Conservation (phyloP, 1,140 invertebrate species). For the Brachionus calyciflorus region DNA sequence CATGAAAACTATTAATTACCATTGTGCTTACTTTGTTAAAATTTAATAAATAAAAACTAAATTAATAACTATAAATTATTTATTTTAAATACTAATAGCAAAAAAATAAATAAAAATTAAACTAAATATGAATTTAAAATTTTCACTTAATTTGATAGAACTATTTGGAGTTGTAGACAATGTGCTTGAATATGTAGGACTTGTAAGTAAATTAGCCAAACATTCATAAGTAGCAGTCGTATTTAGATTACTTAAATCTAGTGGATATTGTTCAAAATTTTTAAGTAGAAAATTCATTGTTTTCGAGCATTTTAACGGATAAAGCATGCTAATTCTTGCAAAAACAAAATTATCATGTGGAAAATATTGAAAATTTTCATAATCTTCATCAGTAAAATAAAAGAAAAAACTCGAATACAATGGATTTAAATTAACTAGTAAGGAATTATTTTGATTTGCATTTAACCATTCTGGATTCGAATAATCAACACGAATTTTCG, state of each 20-base stretch:
- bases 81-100: too few relatives aligned
- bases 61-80: too few relatives aligned
- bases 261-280: not conserved
- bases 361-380: not conserved
- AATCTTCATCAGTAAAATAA: not conserved
- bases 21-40: too few relatives aligned
- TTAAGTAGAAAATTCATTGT: slow-evolving; percentile 1
- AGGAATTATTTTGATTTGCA: slow-evolving; percentile 1
- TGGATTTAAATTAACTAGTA: slow-evolving; percentile 6
- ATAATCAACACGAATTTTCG: slow-evolving; percentile 6
- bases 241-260: not conserved
- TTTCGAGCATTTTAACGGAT: not conserved
- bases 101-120: too few relatives aligned
- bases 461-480: not conserved
- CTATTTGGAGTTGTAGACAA: too few relatives aligned
- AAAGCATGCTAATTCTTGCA: not conserved
- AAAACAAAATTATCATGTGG: slow-evolving; percentile 8
- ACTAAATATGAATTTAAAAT: too few relatives aligned
- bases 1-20: too few relatives aligned
- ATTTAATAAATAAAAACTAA: too few relatives aligned
- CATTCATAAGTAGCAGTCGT: not conserved
- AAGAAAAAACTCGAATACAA: not conserved
- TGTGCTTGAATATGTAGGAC: too few relatives aligned
- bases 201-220: not conserved
- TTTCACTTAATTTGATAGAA: too few relatives aligned